Conservation (phyloP, 2,888 invertebrate genomes). For the Vanessa cardui region DNA sequence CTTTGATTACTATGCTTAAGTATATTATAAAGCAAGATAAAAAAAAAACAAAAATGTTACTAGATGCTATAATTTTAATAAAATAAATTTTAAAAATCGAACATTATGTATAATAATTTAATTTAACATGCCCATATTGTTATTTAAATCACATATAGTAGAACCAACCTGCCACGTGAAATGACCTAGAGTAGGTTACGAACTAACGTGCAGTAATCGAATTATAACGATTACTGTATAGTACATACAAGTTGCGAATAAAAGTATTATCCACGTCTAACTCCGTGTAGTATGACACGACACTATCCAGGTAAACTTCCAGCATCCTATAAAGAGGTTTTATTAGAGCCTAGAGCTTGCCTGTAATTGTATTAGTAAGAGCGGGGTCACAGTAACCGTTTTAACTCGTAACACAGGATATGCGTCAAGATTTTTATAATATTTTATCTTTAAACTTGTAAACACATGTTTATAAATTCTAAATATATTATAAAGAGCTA, state of each 20-base stretch:
- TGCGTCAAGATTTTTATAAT: not conserved
- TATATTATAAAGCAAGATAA: too few relatives aligned
- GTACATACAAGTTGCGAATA: too few relatives aligned
- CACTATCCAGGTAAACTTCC: conserved; percentile 15
- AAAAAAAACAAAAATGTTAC: too few relatives aligned
- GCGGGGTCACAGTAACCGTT: conserved; percentile 33
- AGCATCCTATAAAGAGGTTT: conserved; percentile 31
- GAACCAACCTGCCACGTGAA: too few relatives aligned
- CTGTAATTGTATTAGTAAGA: conserved; percentile 35
- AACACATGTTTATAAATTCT: not conserved
- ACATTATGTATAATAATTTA: too few relatives aligned
- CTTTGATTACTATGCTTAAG: too few relatives aligned
- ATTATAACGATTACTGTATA: too few relatives aligned
- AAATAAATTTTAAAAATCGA: not conserved
- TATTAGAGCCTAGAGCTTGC: conserved; percentile 35
- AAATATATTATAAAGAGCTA: too few relatives aligned
- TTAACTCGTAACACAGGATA: conserved; percentile 27
- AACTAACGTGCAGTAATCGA: too few relatives aligned
- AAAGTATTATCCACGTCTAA: not conserved
- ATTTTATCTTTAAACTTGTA: not conserved
- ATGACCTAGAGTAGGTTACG: too few relatives aligned
- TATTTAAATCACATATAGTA: too few relatives aligned
- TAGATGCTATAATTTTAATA: not conserved
- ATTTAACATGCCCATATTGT: too few relatives aligned
- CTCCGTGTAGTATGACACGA: conserved; percentile 22